Conservation (phyloP, 2,888 invertebrate genomes). For the Hirtodrosophila trivittata region DNA sequence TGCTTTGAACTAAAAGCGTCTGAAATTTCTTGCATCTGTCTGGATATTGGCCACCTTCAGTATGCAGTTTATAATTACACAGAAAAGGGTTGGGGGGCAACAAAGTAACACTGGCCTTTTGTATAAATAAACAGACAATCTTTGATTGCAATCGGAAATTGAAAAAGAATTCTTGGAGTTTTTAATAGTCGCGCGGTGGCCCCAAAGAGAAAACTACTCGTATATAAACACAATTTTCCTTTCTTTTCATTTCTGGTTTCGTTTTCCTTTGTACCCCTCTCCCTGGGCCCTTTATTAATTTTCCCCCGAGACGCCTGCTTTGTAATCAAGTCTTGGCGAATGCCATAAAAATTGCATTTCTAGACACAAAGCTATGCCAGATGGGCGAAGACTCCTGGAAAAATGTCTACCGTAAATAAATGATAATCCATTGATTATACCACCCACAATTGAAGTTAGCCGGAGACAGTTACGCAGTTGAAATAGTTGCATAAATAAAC, state of each 20-base stretch:
- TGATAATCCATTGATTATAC: too few species aligned
- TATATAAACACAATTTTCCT: conserved; percentile 36
- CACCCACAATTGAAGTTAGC: too few species aligned
- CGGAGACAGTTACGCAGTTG: too few species aligned
- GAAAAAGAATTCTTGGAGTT: conserved; percentile 48
- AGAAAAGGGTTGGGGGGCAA: background rate
- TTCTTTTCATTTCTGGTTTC: too few species aligned
- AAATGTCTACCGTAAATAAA: background rate
- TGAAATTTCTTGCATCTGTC: conserved; percentile 29
- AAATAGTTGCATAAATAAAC: conserved; percentile 8
- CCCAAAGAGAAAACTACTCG: conserved; percentile 11
- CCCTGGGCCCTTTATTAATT: conserved; percentile 43
- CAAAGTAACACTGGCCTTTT: conserved; percentile 37
- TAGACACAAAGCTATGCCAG: conserved; percentile 20
- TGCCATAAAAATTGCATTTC: conserved; percentile 54
- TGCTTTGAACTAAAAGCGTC: conserved; percentile 41
- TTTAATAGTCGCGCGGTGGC: conserved; percentile 47
- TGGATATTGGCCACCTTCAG: conserved; percentile 1
- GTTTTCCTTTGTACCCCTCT: background rate
- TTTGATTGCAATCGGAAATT: conserved; percentile 70
- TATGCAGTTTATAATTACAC: conserved; percentile 15
- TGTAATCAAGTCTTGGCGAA: conserved; percentile 42
- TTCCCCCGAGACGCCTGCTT: conserved; percentile 35
- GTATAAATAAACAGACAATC: conserved; percentile 70
- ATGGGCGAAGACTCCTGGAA: background rate